These are phyloP conservation scores for Temnothorax curvispinosus DNA, from an alignment of 1,140 invertebrate genomes.

Conservation along the genomic window DNA sequence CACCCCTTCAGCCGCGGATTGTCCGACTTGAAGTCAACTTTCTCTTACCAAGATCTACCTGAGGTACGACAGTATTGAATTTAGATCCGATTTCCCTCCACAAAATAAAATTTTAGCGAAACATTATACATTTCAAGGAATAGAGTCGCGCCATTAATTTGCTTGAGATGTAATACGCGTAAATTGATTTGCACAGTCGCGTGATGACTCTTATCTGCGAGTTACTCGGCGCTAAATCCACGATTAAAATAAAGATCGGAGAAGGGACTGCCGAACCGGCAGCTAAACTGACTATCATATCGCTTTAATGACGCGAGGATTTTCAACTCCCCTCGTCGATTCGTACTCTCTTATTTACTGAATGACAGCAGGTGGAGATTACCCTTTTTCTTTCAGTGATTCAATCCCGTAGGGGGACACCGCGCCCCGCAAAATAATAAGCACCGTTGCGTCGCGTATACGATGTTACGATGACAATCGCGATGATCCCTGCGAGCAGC, in stretches of 20 bases:
- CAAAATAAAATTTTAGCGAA: background rate
- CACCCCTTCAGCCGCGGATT: background rate
- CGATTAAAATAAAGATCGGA: background rate
- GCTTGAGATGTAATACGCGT: background rate
- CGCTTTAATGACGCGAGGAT: conserved; percentile 41
- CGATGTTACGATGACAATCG: conserved; percentile 50
- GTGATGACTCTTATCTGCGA: background rate
- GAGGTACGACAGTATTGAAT: background rate
- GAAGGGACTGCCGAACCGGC: background rate
- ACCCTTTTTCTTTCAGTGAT: conserved; percentile 53
- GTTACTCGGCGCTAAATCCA: background rate
- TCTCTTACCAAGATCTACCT: background rate
- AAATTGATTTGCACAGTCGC: background rate
- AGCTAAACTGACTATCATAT: conserved; percentile 42
- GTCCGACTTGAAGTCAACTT: background rate
- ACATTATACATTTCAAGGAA: background rate
- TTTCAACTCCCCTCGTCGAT: conserved; percentile 16
- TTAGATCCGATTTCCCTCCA: background rate
- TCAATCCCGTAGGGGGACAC: conserved; percentile 29
- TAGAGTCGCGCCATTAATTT: background rate
- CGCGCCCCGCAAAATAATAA: conserved; percentile 65
- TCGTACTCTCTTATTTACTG: conserved; percentile 20
- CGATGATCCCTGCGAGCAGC: conserved; percentile 21
- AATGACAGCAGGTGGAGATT: conserved; percentile 71
- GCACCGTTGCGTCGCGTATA: conserved; percentile 41